Percentiles rank a stretch among this genome's conserved stretches.
phyloP scores from a whole-genome alignment of 2,888 invertebrate species.

The Apomyelois bistriatella region DNA sequence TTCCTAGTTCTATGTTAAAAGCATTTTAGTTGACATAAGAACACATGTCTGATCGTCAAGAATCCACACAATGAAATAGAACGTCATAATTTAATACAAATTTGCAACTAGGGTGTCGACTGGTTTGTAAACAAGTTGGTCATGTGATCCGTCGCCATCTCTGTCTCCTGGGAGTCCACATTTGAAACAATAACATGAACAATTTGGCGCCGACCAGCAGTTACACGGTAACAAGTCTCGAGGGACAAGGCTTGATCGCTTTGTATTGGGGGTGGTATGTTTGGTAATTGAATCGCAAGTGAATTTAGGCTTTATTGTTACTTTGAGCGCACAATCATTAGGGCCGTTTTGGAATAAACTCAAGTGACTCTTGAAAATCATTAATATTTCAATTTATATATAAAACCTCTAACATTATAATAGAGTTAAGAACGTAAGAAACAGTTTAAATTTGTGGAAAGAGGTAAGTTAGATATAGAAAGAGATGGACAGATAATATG shows the following conservation, averaged over 20 bases:
- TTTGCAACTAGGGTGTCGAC: background rate
- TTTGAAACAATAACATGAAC: slow-evolving; percentile 14
- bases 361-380: too few species aligned
- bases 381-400: too few species aligned
- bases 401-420: too few species aligned
- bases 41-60: too few species aligned
- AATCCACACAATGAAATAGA: background rate
- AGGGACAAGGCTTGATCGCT: slow-evolving; percentile 20
- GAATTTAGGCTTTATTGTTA: background rate
- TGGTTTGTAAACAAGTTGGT: background rate
- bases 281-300: too few species aligned
- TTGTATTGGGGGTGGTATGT: background rate
- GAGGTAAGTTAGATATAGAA: too few species aligned
- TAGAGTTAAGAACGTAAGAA: too few species aligned
- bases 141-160: background rate
- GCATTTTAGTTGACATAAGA: too few species aligned
- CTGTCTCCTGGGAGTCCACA: background rate
- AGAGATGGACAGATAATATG: too few species aligned
- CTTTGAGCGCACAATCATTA: background rate
- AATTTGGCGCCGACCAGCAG: slow-evolving; percentile 8
- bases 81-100: background rate
- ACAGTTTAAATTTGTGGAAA: too few species aligned
- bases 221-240: slow-evolving; percentile 19
- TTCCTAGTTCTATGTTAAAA: too few species aligned
- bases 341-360: too few species aligned